A percentile compares a stretch with the other conserved stretches of the same genome.
Evolutionary conservation across 1,140 invertebrate species (phyloP).

Genomic region (Oedothorax gibbosus): DNA sequence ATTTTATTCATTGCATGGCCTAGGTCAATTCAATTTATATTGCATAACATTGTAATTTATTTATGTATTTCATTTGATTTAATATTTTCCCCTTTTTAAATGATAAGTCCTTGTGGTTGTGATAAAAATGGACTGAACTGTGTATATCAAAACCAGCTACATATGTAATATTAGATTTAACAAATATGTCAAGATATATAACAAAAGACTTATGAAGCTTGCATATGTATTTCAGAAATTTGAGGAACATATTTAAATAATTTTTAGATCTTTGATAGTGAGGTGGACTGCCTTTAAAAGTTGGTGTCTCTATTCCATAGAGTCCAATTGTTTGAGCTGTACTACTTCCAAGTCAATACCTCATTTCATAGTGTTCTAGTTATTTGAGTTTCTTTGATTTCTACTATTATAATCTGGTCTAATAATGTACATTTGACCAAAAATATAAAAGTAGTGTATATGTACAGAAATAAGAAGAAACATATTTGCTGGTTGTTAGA

Average conservation of each 20-base stretch:
- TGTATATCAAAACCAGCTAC: slow-evolving; percentile 56
- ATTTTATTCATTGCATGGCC: background rate
- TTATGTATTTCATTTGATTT: slow-evolving; percentile 33
- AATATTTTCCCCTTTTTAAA: slow-evolving; percentile 20
- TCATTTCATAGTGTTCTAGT: slow-evolving; percentile 37
- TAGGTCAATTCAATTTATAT: background rate
- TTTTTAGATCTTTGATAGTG: slow-evolving; percentile 35
- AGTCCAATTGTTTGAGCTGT: slow-evolving; percentile 35
- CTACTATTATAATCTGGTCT: slow-evolving; percentile 47
- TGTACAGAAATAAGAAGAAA: slow-evolving; percentile 47
- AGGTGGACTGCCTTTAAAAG: slow-evolving; percentile 36
- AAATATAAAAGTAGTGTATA: slow-evolving; percentile 38
- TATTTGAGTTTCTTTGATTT: slow-evolving; percentile 38
- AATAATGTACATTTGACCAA: slow-evolving; percentile 35
- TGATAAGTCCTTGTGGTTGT: slow-evolving; percentile 43
- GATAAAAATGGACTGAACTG: slow-evolving; percentile 51
- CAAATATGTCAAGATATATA: slow-evolving; percentile 27
- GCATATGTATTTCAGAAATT: slow-evolving; percentile 14
- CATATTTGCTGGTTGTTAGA: slow-evolving; percentile 59
- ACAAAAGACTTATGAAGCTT: slow-evolving; percentile 17
- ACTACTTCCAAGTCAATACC: slow-evolving; percentile 54
- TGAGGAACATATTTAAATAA: slow-evolving; percentile 28
- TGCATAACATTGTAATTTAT: slow-evolving; percentile 12
- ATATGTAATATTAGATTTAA: slow-evolving; percentile 19
- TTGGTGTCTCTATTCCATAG: slow-evolving; percentile 34